Conservation (phyloP, 2,888 invertebrate species). For the Athetis lepigone region DNA sequence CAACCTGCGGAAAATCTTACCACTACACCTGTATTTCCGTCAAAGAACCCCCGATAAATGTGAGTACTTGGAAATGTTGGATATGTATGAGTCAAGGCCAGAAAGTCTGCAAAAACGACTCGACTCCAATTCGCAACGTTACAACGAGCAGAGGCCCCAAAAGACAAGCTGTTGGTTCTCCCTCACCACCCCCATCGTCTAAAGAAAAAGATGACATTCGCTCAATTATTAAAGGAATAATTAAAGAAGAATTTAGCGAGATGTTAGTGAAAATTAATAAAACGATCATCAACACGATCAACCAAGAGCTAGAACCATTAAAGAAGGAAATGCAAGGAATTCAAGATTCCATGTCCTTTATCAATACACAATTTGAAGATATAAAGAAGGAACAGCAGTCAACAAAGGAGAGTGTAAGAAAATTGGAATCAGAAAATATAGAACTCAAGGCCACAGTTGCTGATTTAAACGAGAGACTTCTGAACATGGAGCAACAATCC, state of each 20-base stretch:
- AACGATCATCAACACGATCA: slow-evolving; percentile 1
- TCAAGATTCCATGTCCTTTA: not conserved
- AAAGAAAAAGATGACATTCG: slow-evolving; percentile 1
- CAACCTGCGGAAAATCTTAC: not conserved
- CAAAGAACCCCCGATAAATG: slow-evolving; percentile 2
- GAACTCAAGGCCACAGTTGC: not conserved
- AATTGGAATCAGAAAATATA: not conserved
- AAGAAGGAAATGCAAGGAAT: slow-evolving; percentile 3
- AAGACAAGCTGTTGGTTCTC: not conserved
- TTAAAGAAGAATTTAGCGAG: not conserved
- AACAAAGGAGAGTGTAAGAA: not conserved
- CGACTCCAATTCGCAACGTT: slow-evolving; percentile 10
- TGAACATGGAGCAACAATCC: not conserved
- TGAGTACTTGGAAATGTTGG: slow-evolving; percentile 5
- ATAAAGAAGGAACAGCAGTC: not conserved
- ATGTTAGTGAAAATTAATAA: slow-evolving; percentile 5
- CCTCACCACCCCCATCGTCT: not conserved
- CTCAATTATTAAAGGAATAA: slow-evolving; percentile 2
- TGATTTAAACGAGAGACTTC: not conserved
- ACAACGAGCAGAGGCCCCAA: not conserved
- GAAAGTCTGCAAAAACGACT: slow-evolving; percentile 1
- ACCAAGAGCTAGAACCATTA: not conserved
- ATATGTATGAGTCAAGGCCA: slow-evolving; percentile 1
- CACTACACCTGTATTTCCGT: slow-evolving; percentile 4
- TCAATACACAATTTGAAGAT: not conserved